Evolutionary conservation across 2,888 invertebrate genomes (phyloP).

Genomic region (Caradrina clavipalpis): DNA sequence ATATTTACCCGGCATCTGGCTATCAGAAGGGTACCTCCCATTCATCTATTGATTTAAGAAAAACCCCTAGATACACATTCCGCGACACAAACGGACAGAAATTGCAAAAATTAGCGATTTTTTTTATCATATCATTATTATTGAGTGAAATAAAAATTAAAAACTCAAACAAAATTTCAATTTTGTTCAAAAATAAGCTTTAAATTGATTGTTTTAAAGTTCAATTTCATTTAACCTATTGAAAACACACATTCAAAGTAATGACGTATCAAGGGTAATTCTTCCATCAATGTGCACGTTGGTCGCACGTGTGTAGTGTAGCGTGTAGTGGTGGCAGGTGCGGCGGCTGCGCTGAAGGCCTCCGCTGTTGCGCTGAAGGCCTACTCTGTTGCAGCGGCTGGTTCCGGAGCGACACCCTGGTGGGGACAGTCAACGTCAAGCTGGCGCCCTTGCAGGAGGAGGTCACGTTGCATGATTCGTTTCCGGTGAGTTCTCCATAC

Average conservation of each 20-base stretch:
- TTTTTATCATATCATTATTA: no score
- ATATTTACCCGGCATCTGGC: neutral
- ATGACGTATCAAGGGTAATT: neutral
- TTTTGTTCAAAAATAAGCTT: no score
- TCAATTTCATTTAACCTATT: no score
- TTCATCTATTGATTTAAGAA: neutral
- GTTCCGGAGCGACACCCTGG: conserved; percentile 96
- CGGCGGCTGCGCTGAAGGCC: conserved; percentile 75
- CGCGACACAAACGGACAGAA: no score
- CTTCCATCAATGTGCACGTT: neutral
- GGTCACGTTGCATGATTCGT: conserved; percentile 97
- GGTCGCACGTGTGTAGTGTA: conserved; percentile 1
- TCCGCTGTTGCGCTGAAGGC: conserved; percentile 91
- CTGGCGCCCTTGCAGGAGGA: conserved; percentile 97
- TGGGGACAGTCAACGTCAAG: conserved; percentile 96
- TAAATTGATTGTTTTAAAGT: no score
- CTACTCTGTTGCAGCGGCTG: conserved; percentile 96
- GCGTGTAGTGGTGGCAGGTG: conserved; percentile 60
- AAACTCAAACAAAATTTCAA: no score
- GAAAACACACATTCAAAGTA: no score
- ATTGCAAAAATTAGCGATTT: no score
- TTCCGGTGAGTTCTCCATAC: conserved; percentile 93
- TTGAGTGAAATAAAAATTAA: neutral
- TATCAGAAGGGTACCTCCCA: neutral
- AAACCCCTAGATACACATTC: neutral